These are phyloP conservation scores for Stenodera caucasica DNA, from an alignment of 2,888 invertebrate species.

Conservation along the genomic window DNA sequence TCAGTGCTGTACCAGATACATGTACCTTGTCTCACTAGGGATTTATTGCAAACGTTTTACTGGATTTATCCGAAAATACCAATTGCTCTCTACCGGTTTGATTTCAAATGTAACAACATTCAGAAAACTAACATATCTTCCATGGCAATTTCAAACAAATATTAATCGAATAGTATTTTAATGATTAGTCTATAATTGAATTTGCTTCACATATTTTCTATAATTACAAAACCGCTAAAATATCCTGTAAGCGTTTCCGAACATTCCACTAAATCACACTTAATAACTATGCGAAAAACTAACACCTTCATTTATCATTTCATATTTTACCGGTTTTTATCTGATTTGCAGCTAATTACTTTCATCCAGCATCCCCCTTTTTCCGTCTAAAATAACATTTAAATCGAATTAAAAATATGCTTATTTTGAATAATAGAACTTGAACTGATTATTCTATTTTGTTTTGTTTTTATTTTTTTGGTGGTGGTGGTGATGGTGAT, in stretches of 20 bases:
- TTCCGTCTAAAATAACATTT: constrained; percentile 11
- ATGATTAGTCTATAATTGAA: constrained; percentile 24
- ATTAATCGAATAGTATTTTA: constrained; percentile 29
- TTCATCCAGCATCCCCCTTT: constrained; percentile 13
- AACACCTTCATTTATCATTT: constrained; percentile 24
- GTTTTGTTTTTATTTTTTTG: constrained; percentile 23
- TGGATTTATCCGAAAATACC: constrained; percentile 48
- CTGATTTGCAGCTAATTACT: constrained; percentile 17
- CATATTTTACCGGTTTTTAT: constrained; percentile 14
- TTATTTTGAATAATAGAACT: background rate
- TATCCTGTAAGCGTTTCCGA: constrained; percentile 17
- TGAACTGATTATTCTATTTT: constrained; percentile 3
- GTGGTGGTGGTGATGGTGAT: constrained; percentile 20
- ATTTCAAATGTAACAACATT: background rate
- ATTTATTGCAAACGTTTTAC: constrained; percentile 47
- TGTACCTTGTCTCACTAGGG: constrained; percentile 46
- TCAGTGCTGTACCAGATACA: constrained; percentile 45
- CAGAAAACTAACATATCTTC: background rate
- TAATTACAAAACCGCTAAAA: constrained; percentile 25
- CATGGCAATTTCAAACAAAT: constrained; percentile 27
- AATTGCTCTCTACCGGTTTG: constrained; percentile 16
- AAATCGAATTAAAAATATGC: constrained; percentile 12
- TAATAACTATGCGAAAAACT: constrained; percentile 23
- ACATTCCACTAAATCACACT: constrained; percentile 22
- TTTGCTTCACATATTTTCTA: constrained; percentile 25